A percentile compares a stretch with the other conserved stretches of the same genome.
Evolutionary conservation across 2,113 vertebrate genomes (phyloP).

Genomic region (Scopus umbretta): DNA sequence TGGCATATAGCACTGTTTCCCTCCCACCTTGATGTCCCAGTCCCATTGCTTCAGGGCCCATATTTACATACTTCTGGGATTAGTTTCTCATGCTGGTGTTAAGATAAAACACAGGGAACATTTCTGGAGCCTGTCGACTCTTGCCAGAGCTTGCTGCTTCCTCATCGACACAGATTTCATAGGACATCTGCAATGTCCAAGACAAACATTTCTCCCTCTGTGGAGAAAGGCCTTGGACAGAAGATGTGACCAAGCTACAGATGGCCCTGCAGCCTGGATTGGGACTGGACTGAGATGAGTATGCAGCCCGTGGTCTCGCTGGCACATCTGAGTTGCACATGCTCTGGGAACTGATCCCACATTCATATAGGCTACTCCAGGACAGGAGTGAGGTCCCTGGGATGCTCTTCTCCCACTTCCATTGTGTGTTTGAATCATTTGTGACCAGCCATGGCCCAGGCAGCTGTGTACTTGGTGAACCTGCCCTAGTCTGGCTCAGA

Average conservation of each 20-base stretch:
- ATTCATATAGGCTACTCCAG: not conserved
- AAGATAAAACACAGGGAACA: not conserved
- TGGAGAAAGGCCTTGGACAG: not conserved
- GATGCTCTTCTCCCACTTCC: not conserved
- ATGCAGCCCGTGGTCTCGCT: not conserved
- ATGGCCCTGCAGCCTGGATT: not conserved
- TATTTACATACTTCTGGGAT: not conserved
- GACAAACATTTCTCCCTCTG: not conserved
- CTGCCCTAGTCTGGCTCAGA: not conserved
- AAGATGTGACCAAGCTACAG: not conserved
- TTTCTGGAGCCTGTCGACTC: not conserved
- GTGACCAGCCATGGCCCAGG: not conserved
- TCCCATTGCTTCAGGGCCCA: not conserved
- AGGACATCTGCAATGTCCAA: not conserved
- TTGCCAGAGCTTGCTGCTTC: not conserved
- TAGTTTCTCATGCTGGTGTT: not conserved
- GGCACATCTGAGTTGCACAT: not conserved
- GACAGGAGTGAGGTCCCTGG: not conserved
- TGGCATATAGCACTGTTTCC: not conserved
- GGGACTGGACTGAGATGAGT: not conserved
- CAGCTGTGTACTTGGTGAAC: not conserved
- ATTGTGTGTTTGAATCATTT: not conserved
- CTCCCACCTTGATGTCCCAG: rapidly evolving
- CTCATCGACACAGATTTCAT: not conserved
- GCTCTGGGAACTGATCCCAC: not conserved